Evolutionary conservation across 1,140 invertebrate genomes (phyloP), one percentile per base, ranked within the genome.

Genomic region (Oncopodura yosiiana): DNA sequence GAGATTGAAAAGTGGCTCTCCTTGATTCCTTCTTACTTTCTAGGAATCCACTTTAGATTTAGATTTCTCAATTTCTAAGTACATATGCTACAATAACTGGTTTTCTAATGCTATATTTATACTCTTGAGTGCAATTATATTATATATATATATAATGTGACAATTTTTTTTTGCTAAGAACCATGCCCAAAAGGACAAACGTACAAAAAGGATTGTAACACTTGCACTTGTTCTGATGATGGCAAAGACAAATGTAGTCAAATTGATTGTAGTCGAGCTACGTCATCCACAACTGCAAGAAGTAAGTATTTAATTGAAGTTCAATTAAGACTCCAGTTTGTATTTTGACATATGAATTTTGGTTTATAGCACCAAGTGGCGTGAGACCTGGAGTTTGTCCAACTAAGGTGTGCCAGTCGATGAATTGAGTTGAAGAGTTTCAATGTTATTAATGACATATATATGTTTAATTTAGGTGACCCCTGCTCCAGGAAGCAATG

Each of bases 191-290:
- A 46, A 19, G 62, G 60, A 26, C 49, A 46, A 24, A 43, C 30
- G 3, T 67, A 66, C 48, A 58, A 62, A 32, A 64, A 61, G 41
- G 61, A 64, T 37, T 67, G 66, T 42, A 67, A 67, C 46, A 60
- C 53, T n/a, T 67, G 66, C 48, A 49, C 46, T 19, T 67, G 66
- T 55, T 49, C 18, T 19, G 36, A 48, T 8, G 51, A 60, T 39
- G 55, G 50, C 23, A 56, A 32, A 21, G 64, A 63, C 38, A 61
- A 58, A 30, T 63, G 62, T 43, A 55, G 62, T 32, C 32, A 55
- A 16, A n/a, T 58, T 27, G 58, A 63, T 26, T 63, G 62, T 29
- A 56, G 0, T 11, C n/a, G 58, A 30, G 4, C 1, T 12, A 19
- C 19, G 8, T 8, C 46, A 12, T 42, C 52, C 16, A 58, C 56